Evolutionary conservation across 2,113 vertebrate genomes (phyloP), one percentile per base, ranked within the genome.

Genomic region (Balaeniceps rex): DNA sequence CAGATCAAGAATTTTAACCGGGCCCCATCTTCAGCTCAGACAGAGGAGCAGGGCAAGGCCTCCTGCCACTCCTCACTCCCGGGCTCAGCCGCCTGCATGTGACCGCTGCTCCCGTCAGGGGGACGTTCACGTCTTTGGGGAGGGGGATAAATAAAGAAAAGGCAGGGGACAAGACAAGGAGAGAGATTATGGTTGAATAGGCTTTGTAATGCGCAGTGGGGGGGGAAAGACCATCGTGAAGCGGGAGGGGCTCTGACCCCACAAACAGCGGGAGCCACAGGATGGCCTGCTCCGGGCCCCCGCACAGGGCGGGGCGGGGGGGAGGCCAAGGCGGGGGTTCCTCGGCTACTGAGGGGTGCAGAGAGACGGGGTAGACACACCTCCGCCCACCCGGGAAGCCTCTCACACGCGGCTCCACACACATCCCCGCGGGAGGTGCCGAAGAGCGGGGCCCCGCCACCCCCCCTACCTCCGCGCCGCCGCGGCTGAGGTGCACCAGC

Each of bases 401-500:
- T 5, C 19, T 4, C 55, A 10, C 25, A 4, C 5, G 11, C 13
- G 5, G 54, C 65, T 9, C 19, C 75, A 2, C 68, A 9, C 33
- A 22, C 31, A 5, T 25, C 55, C 72, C 9, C 40, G 40, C 12
- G 40, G 40, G 11, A 19, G n/a, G 24, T 2, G 28, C 51, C 44
- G 33, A 19, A 10, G 3, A 11, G 33, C 34, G 10, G 15, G 15
- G 19, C 25, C 22, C 36, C 26, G 19, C 63, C 51, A 14, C 25
- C 44, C 47, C n/a, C 19, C 96, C 94, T 90, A 98, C 98, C 95
- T 74, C 98, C 3, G 98, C 98, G 16, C 97, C 97, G 44, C 97
- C 95, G 75, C 98, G 97, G 97, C 98, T 98, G 68, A 98, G 95
- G 65, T 98, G 98, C 24, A 98, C 98, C 93, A 98, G 65, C 8